These are phyloP conservation scores for Bombus huntii DNA, from an alignment of 1,140 invertebrate species.

Conservation along the genomic window DNA sequence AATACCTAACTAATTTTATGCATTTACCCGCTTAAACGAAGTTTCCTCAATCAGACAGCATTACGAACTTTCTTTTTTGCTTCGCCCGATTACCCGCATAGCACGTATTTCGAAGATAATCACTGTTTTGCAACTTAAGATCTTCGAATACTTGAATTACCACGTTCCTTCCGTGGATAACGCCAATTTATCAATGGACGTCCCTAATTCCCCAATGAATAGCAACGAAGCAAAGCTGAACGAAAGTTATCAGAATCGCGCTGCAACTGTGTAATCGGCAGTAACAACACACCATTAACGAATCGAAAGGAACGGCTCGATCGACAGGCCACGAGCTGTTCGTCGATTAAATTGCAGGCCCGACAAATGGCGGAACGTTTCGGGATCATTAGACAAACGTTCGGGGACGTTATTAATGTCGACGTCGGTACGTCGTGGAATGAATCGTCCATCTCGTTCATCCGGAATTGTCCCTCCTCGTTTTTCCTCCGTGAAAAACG, in stretches of 20 bases:
- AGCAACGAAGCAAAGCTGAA: background rate
- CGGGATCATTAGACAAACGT: constrained; percentile 63
- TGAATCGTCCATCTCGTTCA: constrained; percentile 55
- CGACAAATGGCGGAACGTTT: constrained; percentile 60
- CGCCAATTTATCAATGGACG: constrained; percentile 2
- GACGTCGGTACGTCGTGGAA: constrained; percentile 51
- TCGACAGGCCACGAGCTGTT: constrained; percentile 11
- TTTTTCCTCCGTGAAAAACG: constrained; percentile 59
- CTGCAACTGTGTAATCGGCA: constrained; percentile 28
- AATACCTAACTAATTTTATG: background rate
- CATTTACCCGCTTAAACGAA: background rate
- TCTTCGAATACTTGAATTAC: background rate
- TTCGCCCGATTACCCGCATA: background rate
- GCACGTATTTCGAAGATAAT: background rate
- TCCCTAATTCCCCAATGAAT: background rate
- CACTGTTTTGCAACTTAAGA: background rate
- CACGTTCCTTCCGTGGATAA: background rate
- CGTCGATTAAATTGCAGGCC: constrained; percentile 56
- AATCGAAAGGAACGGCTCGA: constrained; percentile 43
- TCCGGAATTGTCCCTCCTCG: constrained; percentile 23
- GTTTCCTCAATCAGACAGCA: background rate
- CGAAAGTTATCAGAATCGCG: background rate
- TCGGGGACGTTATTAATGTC: constrained; percentile 57
- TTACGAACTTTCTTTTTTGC: too few species aligned
- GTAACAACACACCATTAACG: constrained; percentile 47